Evolutionary conservation across 2,888 invertebrate genomes (phyloP).

Genomic region (Andrena minutula): DNA sequence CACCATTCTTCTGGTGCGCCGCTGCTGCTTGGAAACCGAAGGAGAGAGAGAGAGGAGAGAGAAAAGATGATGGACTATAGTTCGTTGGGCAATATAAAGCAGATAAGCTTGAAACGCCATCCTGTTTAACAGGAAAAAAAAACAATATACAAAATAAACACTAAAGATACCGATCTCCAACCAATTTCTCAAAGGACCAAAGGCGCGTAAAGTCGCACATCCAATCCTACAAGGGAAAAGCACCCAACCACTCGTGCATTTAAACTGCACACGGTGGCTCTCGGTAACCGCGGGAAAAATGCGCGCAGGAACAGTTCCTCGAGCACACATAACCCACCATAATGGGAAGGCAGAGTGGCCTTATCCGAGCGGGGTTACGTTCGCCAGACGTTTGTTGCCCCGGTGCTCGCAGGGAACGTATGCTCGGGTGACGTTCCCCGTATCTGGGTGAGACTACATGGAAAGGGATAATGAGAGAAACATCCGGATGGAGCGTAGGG

Average conservation of each 20-base stretch:
- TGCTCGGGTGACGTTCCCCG: conserved; percentile 28
- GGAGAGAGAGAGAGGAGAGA: too few species aligned
- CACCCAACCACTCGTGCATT: background rate
- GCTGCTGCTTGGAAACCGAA: too few species aligned
- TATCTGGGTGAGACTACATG: conserved; percentile 40
- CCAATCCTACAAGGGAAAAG: conserved; percentile 1
- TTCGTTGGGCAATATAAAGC: too few species aligned
- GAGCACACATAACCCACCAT: conserved; percentile 35
- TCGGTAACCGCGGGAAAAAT: conserved; percentile 27
- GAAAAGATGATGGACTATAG: too few species aligned
- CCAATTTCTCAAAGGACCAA: conserved; percentile 25
- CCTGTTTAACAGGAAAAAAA: too few species aligned
- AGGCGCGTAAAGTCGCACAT: conserved; percentile 42
- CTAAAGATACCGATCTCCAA: background rate
- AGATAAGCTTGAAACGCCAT: too few species aligned
- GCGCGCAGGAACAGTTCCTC: conserved; percentile 25
- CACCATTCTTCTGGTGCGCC: too few species aligned
- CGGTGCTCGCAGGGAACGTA: conserved; percentile 26
- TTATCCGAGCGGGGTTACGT: conserved; percentile 36
- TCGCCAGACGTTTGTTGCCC: conserved; percentile 15
- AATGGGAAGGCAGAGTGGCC: conserved; percentile 27
- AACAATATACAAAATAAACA: too few species aligned
- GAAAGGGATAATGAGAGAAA: conserved; percentile 42
- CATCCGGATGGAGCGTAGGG: conserved; percentile 10
- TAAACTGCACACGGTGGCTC: conserved; percentile 23